Conservation (phyloP, 2,888 invertebrate species). For the Diarsia mendica region DNA sequence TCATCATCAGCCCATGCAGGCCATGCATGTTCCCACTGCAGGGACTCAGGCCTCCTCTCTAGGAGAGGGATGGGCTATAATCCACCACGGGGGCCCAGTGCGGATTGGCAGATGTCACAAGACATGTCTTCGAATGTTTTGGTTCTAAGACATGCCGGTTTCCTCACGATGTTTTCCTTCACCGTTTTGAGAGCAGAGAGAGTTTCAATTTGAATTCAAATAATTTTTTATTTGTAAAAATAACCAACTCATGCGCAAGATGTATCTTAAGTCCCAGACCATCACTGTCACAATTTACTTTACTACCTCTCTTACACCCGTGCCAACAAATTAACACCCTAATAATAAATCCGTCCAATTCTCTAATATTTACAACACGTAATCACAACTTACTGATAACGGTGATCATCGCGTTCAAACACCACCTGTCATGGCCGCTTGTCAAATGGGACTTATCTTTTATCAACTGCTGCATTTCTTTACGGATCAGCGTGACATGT, state of each 20-base stretch:
- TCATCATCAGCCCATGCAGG: too few relatives aligned
- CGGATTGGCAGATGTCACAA: too few relatives aligned
- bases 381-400: slow-evolving; percentile 58
- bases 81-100: too few relatives aligned
- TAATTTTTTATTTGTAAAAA: background rate
- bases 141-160: too few relatives aligned
- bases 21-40: too few relatives aligned
- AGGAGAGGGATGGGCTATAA: too few relatives aligned
- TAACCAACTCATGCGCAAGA: background rate
- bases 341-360: slow-evolving; percentile 42
- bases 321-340: slow-evolving; percentile 24
- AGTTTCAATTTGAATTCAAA: background rate
- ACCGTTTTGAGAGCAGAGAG: too few relatives aligned
- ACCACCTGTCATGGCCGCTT: slow-evolving; percentile 57
- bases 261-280: background rate
- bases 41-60: too few relatives aligned
- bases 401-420: slow-evolving; percentile 60
- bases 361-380: slow-evolving; percentile 55
- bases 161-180: too few relatives aligned
- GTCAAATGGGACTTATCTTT: slow-evolving; percentile 62
- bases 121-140: too few relatives aligned
- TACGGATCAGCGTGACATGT: slow-evolving; percentile 62
- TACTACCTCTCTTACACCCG: background rate
- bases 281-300: background rate
- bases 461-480: slow-evolving; percentile 62